Percentiles rank a stretch among this genome's conserved stretches.
Conservation (phyloP, 1,140 invertebrate genomes). For the Parapsyche elsis region DNA sequence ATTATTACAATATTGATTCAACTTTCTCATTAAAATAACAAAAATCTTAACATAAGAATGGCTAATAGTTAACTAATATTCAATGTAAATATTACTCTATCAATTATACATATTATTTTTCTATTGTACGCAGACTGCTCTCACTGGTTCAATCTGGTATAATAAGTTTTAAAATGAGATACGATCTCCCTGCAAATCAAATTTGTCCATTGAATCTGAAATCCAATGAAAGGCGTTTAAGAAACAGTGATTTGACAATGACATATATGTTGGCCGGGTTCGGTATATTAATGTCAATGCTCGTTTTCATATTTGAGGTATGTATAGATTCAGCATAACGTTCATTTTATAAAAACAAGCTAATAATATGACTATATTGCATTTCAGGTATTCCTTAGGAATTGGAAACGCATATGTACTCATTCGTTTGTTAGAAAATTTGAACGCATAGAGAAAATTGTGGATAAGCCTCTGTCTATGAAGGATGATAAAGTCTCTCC, state of each 20-base stretch:
- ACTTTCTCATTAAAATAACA: neutral
- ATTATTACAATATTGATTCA: conserved; percentile 1
- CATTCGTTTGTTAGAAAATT: neutral
- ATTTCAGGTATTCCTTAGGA: conserved; percentile 59
- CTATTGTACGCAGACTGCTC: conserved; percentile 69
- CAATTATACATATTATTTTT: neutral
- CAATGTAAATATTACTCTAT: neutral
- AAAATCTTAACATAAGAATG: conserved; percentile 16
- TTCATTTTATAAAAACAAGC: neutral
- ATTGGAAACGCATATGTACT: conserved; percentile 53
- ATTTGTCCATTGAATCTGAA: conserved; percentile 83
- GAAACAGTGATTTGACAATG: conserved; percentile 75
- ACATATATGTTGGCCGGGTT: conserved; percentile 79
- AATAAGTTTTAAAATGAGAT: conserved; percentile 71
- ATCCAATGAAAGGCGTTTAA: conserved; percentile 80
- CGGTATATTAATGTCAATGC: conserved; percentile 70
- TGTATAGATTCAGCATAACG: conserved; percentile 19
- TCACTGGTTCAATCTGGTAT: conserved; percentile 78
- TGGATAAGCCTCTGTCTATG: neutral
- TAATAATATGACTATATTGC: neutral
- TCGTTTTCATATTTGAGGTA: conserved; percentile 75
- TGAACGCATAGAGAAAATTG: conserved; percentile 9
- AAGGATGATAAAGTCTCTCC: conserved; percentile 41
- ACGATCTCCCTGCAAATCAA: conserved; percentile 74
- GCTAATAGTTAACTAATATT: too few species aligned